Percentiles rank a stretch among this genome's conserved stretches.
phyloP scores from a whole-genome alignment of 1,140 invertebrate species.

The Neuroterus valhalla region DNA sequence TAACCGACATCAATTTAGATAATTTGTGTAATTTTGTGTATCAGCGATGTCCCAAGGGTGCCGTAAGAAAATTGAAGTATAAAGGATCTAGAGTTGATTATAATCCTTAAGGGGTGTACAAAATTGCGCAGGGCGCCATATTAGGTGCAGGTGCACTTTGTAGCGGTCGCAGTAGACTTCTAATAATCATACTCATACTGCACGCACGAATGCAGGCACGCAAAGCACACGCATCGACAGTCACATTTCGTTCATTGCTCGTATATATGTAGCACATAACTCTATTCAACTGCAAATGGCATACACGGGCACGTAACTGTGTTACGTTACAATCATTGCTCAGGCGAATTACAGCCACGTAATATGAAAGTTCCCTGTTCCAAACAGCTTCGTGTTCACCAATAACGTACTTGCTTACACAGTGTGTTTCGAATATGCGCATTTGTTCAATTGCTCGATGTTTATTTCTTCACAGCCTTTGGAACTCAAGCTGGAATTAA shows the following conservation, averaged over 20 bases:
- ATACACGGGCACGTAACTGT: slow-evolving; percentile 3
- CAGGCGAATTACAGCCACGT: background rate
- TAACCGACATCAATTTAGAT: background rate
- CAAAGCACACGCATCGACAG: slow-evolving; percentile 11
- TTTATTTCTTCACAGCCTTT: background rate
- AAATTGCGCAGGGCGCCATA: background rate
- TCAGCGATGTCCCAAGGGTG: background rate
- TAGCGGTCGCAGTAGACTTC: slow-evolving; percentile 4
- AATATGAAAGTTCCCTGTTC: slow-evolving; percentile 7
- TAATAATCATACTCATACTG: background rate
- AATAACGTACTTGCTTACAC: background rate
- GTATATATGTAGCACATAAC: slow-evolving; percentile 2
- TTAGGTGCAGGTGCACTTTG: slow-evolving; percentile 24
- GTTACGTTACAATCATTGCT: background rate
- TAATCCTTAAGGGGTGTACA: background rate
- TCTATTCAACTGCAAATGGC: slow-evolving; percentile 19
- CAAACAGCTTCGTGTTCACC: background rate
- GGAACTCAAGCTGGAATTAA: background rate
- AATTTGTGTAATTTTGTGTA: slow-evolving; percentile 5
- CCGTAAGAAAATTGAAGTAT: background rate
- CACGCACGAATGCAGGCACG: slow-evolving; percentile 13
- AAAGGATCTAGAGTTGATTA: background rate
- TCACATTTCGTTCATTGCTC: background rate
- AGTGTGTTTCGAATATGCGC: background rate
- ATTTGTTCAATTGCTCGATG: background rate